These are phyloP conservation scores for Leptoclinus maculatus DNA, from an alignment of 2,797 vertebrate species.

Conservation along the genomic window DNA sequence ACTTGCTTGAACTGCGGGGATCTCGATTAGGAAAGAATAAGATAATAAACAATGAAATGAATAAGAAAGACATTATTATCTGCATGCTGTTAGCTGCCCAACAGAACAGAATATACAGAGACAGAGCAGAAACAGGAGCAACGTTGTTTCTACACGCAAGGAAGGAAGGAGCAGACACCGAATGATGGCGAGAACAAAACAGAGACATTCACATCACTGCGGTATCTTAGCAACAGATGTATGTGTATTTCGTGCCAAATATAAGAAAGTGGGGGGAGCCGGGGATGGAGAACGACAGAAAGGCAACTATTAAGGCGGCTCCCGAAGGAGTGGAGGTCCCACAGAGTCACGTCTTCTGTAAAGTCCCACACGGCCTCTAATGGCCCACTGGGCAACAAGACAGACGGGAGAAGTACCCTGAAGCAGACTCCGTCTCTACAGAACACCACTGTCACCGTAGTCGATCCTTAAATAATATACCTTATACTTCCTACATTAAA, in stretches of 20 bases:
- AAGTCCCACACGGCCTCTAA: slow-evolving; percentile 40
- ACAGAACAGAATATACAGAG: background rate
- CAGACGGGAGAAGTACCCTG: slow-evolving; percentile 33
- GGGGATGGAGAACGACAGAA: slow-evolving; percentile 43
- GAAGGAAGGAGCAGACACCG: slow-evolving; percentile 35
- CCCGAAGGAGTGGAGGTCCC: slow-evolving; percentile 31
- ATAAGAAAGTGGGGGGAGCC: slow-evolving; percentile 42
- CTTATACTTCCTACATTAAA: background rate
- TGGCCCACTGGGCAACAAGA: slow-evolving; percentile 18
- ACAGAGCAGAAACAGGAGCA: slow-evolving; percentile 17
- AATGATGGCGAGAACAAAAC: slow-evolving; percentile 57
- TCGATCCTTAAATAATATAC: background rate
- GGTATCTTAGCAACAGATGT: slow-evolving; percentile 82
- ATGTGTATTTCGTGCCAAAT: slow-evolving; percentile 62
- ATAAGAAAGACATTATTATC: background rate
- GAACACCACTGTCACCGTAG: background rate
- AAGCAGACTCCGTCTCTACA: background rate
- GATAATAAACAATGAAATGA: background rate
- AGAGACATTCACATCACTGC: slow-evolving; percentile 56
- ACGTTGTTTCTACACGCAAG: slow-evolving; percentile 4
- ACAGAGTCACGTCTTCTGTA: slow-evolving; percentile 13
- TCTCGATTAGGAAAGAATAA: background rate
- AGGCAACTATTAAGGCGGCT: slow-evolving; percentile 37
- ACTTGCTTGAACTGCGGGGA: background rate
- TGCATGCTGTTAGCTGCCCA: background rate